These are phyloP conservation scores for Sardina pilchardus DNA, from an alignment of 2,113 vertebrate species.

Conservation along the genomic window DNA sequence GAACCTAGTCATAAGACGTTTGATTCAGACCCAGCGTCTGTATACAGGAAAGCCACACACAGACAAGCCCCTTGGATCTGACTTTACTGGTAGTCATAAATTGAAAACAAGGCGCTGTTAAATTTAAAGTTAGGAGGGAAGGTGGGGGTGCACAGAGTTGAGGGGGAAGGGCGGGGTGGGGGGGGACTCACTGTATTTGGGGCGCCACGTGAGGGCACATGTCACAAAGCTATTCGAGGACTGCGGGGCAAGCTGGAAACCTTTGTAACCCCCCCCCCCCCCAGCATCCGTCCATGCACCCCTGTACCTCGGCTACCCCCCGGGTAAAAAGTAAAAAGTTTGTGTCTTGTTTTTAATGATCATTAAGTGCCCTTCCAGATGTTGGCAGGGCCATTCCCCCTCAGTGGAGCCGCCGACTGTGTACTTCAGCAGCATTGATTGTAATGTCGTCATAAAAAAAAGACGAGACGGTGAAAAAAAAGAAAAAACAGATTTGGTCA, in stretches of 20 bases:
- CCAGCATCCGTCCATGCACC: conserved; percentile 19
- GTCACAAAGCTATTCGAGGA: conserved; percentile 48
- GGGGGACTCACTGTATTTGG: conserved; percentile 44
- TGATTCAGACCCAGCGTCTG: conserved; percentile 35
- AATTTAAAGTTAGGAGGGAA: conserved; percentile 48
- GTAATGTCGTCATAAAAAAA: background rate
- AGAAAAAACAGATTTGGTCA: conserved; percentile 33
- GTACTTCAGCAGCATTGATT: conserved; percentile 52
- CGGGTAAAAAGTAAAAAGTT: conserved; percentile 55
- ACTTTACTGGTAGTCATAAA: conserved; percentile 57
- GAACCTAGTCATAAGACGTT: conserved; percentile 28
- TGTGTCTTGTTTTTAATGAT: conserved; percentile 63
- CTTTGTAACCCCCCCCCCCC: conserved; percentile 6
- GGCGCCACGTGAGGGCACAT: conserved; percentile 46
- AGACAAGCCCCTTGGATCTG: conserved; percentile 48
- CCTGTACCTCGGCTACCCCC: background rate
- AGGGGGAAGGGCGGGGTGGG: background rate
- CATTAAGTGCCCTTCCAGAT: conserved; percentile 71
- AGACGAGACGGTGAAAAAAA: conserved; percentile 26
- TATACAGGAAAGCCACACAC: conserved; percentile 54
- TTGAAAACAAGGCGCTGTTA: conserved; percentile 61
- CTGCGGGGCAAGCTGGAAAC: conserved; percentile 49
- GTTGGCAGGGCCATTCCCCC: conserved; percentile 58
- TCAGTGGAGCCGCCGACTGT: conserved; percentile 44
- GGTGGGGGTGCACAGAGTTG: background rate